A percentile compares a stretch with the other conserved stretches of the same genome.
Conservation (phyloP, 2,888 invertebrate species). For the Polylopha cassiicola region DNA sequence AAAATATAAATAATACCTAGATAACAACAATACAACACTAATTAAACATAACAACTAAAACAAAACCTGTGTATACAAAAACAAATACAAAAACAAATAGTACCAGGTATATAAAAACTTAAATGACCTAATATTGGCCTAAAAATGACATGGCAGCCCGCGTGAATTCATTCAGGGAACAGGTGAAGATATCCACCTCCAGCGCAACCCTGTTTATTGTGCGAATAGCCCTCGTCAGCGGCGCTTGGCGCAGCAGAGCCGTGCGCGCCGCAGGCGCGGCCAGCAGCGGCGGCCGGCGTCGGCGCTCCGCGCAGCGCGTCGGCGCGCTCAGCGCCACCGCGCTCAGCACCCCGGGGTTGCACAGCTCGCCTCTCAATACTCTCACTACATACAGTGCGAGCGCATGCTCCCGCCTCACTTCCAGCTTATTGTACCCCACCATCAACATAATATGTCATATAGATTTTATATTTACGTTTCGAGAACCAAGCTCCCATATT, state of each 20-base stretch:
- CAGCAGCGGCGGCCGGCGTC: slow-evolving; percentile 7
- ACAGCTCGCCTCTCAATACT: slow-evolving; percentile 1
- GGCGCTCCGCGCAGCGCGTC: slow-evolving; percentile 1
- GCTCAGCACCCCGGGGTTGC: slow-evolving; percentile 4
- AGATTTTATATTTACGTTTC: no score
- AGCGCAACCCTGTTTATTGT: not conserved
- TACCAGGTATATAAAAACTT: no score
- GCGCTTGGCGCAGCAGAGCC: no score
- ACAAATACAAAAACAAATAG: no score
- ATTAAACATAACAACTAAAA: no score
- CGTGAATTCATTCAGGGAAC: slow-evolving; percentile 1
- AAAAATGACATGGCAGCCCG: not conserved
- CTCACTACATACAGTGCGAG: not conserved
- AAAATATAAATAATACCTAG: no score
- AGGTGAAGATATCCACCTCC: not conserved
- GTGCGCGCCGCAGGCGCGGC: not conserved
- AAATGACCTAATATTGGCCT: no score
- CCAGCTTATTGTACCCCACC: no score
- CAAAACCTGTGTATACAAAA: no score
- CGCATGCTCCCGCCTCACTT: not conserved
- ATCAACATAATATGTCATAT: no score
- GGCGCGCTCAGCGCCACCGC: not conserved
- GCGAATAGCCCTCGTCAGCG: slow-evolving; percentile 1
- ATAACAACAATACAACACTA: no score
- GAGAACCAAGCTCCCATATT: no score